Evolutionary conservation across 1,140 invertebrate species (phyloP).

Genomic region (Drosophila subpulchrella): DNA sequence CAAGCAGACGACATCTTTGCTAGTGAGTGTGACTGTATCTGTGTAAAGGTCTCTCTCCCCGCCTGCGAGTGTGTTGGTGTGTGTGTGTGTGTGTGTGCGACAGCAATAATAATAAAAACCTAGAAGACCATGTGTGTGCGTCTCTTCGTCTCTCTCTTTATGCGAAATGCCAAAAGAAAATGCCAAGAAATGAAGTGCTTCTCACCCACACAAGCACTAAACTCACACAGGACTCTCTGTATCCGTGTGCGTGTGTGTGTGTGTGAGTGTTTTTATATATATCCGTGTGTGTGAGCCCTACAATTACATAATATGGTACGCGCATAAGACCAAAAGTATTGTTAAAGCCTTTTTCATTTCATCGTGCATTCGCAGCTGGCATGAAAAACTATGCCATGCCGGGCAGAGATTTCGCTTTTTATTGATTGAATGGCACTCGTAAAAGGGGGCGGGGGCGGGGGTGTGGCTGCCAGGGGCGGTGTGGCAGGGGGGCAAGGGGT

Average conservation of each 20-base stretch:
- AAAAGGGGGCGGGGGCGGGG: no score
- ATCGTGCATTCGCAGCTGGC: slow-evolving; percentile 30
- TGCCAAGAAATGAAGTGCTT: slow-evolving; percentile 78
- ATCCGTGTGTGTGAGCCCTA: slow-evolving; percentile 49
- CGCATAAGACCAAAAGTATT: slow-evolving; percentile 70
- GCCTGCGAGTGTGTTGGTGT: slow-evolving; percentile 10
- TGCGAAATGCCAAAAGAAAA: slow-evolving; percentile 62
- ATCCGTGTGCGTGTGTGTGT: slow-evolving; percentile 4
- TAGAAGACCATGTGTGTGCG: slow-evolving; percentile 57
- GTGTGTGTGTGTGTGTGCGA: slow-evolving; percentile 48
- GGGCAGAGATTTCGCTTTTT: slow-evolving; percentile 42
- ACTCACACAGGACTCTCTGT: slow-evolving; percentile 2
- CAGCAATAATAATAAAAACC: slow-evolving; percentile 75
- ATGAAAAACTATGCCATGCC: slow-evolving; percentile 42
- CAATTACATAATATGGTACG: slow-evolving; percentile 80
- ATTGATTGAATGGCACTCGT: slow-evolving; percentile 22
- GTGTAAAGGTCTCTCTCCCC: slow-evolving; percentile 1
- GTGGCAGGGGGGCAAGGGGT: background rate
- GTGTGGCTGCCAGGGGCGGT: background rate
- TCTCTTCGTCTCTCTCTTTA: slow-evolving; percentile 19
- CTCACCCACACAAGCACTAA: slow-evolving; percentile 35
- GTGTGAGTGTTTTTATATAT: slow-evolving; percentile 2
- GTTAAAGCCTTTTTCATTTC: slow-evolving; percentile 64
- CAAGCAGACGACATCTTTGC: slow-evolving; percentile 60
- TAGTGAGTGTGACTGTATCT: slow-evolving; percentile 21